These are phyloP conservation scores for Leptopilina drosophilae DNA, from an alignment of 2,888 invertebrate species.

Conservation along the genomic window DNA sequence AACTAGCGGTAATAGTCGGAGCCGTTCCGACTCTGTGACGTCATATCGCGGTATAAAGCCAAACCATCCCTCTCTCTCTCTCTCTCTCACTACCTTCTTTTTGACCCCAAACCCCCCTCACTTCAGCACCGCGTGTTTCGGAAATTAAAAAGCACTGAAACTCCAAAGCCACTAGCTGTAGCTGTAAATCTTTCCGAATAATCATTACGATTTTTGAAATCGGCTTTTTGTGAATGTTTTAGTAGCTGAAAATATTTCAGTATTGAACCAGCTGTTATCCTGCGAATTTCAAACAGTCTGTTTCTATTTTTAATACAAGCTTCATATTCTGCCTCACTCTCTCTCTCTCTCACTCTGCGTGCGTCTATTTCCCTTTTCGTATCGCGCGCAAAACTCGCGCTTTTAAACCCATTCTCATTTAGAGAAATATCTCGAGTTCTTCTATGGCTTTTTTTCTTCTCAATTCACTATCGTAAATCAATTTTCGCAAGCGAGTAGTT, in stretches of 20 bases:
- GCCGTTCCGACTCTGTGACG: conserved; percentile 30
- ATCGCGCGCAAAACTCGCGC: too few species aligned
- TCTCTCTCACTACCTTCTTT: too few species aligned
- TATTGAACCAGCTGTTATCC: conserved; percentile 12
- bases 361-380: too few species aligned
- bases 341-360: too few species aligned
- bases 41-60: conserved; percentile 40
- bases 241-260: conserved; percentile 17
- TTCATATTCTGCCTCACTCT: too few species aligned
- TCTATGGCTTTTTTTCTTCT: too few species aligned
- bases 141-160: conserved; percentile 39
- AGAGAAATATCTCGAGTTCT: too few species aligned
- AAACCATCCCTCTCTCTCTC: background rate
- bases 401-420: too few species aligned
- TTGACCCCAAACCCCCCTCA: conserved; percentile 10
- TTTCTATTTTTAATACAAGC: background rate
- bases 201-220: conserved; percentile 17
- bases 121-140: conserved; percentile 19
- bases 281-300: background rate
- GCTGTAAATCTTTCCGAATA: conserved; percentile 23
- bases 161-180: conserved; percentile 22
- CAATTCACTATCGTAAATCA: too few species aligned
- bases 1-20: conserved; percentile 59
- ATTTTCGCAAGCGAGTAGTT: too few species aligned
- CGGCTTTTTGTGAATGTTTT: conserved; percentile 16